A percentile compares a stretch with the other conserved stretches of the same genome.
These are phyloP conservation scores for Hiodon alosoides DNA, from an alignment of 2,113 vertebrate genomes.

Conservation along the genomic window DNA sequence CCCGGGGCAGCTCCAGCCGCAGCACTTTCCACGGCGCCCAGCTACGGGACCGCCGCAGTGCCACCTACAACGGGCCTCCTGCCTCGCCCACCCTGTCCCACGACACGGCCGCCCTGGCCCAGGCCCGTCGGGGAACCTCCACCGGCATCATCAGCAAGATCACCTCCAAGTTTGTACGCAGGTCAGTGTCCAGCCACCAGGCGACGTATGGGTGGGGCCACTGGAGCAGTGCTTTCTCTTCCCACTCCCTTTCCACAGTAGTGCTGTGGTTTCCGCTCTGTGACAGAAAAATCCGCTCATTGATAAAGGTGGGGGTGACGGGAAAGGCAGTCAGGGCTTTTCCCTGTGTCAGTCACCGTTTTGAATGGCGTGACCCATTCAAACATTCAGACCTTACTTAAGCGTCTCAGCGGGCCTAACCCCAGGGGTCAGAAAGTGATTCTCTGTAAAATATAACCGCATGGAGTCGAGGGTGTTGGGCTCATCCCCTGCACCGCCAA, in stretches of 20 bases:
- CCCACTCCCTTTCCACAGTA: not conserved
- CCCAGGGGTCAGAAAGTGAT: no score
- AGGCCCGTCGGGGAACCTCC: conserved; percentile 85
- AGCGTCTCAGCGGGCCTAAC: no score
- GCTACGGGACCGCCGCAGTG: conserved; percentile 88
- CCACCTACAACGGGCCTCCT: conserved; percentile 90
- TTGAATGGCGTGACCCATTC: no score
- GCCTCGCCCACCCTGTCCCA: conserved; percentile 84
- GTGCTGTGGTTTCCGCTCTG: not conserved
- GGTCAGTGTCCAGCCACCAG: conserved; percentile 64
- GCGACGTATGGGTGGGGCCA: not conserved
- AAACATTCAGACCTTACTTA: no score
- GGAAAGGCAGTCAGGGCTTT: no score
- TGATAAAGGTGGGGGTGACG: no score
- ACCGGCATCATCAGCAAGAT: conserved; percentile 95
- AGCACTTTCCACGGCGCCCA: conserved; percentile 97
- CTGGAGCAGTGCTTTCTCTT: not conserved
- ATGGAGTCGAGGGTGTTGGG: no score
- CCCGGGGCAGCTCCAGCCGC: conserved; percentile 89
- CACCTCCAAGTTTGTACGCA: conserved; percentile 94
- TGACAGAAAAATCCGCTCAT: not conserved
- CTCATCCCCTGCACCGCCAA: no score
- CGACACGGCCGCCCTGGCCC: conserved; percentile 80
- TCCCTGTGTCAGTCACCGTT: no score
- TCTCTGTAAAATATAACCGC: no score